phyloP scores from a whole-genome alignment of 1,140 invertebrate genomes.

The Drosophila seguyi region DNA sequence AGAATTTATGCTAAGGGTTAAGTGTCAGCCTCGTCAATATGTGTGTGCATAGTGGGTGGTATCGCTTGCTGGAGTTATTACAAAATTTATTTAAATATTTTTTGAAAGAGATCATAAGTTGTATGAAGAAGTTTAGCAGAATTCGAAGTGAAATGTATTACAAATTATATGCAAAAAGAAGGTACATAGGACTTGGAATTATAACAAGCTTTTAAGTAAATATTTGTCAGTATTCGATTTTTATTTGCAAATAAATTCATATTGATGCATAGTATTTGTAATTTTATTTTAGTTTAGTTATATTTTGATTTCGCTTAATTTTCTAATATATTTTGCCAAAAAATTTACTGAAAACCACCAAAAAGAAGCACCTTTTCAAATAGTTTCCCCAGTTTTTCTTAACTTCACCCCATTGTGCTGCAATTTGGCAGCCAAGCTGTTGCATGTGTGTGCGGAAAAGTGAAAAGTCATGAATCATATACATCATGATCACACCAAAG shows the following conservation, averaged over 20 bases:
- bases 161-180: no score
- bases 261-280: no score
- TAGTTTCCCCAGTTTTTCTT: background rate
- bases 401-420: conserved; percentile 52
- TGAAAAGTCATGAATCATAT: conserved; percentile 82
- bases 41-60: conserved; percentile 48
- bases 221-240: background rate
- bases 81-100: conserved; percentile 6
- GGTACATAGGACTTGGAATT: no score
- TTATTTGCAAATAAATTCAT: background rate
- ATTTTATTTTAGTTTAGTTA: background rate
- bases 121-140: no score
- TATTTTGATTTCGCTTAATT: background rate
- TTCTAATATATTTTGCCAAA: no score
- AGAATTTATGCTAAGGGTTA: conserved; percentile 82
- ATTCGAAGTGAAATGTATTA: no score
- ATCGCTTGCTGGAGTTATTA: background rate
- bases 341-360: background rate
- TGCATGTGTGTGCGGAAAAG: conserved; percentile 56
- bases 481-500: conserved; percentile 71
- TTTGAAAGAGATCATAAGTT: conserved; percentile 7
- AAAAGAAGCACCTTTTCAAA: background rate
- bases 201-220: background rate
- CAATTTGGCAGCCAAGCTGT: conserved; percentile 13
- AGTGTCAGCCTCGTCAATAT: conserved; percentile 55